Base-by-base conservation (phyloP, 1,140 invertebrate species). In the Proctacanthus coquilletti region DNA sequence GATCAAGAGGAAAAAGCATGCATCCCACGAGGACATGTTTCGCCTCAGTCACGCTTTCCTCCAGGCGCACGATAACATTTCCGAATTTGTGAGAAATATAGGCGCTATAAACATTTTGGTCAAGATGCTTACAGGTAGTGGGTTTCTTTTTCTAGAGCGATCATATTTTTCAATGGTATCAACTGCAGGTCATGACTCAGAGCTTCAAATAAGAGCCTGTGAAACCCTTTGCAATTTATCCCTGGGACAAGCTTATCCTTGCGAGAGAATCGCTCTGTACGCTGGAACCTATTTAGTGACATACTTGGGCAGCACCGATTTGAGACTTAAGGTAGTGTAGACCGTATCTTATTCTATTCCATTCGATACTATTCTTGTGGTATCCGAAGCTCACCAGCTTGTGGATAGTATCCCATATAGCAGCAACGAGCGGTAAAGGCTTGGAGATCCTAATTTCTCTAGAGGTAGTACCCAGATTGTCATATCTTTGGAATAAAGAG, bases 211-310 rank as follows among this genome's bases (percentile, higher is more conserved):
- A 4, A 38, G 42, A 11, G 51, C 56, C 1, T 41, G 43, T 8
- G 52, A 60, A 40, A 52, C 50, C 29, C 21, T 60, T 18, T 60
- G 56, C 35, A 60, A 60, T 37, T 36, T 56, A 11, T 53, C 53
- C 2, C 21, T 60, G 14, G 56, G 56, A 2, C 47, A 56, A n/a
- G 43, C 44, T 2, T 43, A 45, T 15, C 43, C 52, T 3, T 46
- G 52, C 18, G 52, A 56, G n/a, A 60, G 56, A 40, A 55, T 60
- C 8, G 37, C 48, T 2, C 39, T 34, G 3, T 14, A 46, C 19
- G 53, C 51, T 10, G 56, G 56, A 4, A 51, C 49, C 34, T 59
- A 60, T 36, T 37, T 60, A 31, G 50, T 56, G 1, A 55, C 51
- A 1, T 50, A 48, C 36, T 32, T 60, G 4, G 39, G 50, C 19